phyloP scores from a whole-genome alignment of 2,888 invertebrate genomes.

The Cetonia aurata region DNA sequence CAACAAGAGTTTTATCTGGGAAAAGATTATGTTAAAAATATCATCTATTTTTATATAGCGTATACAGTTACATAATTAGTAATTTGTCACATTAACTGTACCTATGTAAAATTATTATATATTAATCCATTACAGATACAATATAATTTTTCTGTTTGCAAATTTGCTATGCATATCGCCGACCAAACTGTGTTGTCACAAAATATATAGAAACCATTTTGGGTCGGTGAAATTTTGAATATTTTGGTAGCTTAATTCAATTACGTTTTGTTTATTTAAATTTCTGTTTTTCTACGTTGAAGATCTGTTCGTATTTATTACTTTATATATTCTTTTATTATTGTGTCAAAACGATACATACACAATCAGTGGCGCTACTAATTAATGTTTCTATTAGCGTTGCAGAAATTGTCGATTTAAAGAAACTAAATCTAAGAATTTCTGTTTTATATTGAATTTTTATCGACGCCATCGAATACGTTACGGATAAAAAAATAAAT shows the following conservation, averaged over 20 bases:
- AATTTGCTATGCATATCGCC: conserved; percentile 47
- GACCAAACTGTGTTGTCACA: conserved; percentile 46
- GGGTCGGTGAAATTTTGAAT: conserved; percentile 51
- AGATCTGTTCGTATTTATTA: conserved; percentile 37
- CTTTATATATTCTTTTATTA: conserved; percentile 36
- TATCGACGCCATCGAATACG: too few relatives aligned
- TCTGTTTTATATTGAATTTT: too few relatives aligned
- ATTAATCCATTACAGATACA: conserved; percentile 39
- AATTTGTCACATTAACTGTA: conserved; percentile 44
- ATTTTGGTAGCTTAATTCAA: conserved; percentile 49
- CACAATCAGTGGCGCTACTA: not conserved
- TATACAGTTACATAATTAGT: conserved; percentile 40
- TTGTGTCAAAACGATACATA: conserved; percentile 5
- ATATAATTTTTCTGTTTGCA: conserved; percentile 46
- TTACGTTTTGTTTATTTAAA: conserved; percentile 51
- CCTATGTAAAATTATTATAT: conserved; percentile 41
- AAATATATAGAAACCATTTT: conserved; percentile 43
- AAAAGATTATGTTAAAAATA: conserved; percentile 33
- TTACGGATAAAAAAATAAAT: too few relatives aligned
- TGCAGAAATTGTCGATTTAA: conserved; percentile 1
- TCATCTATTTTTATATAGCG: conserved; percentile 44
- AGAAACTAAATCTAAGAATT: not conserved
- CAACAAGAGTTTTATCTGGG: conserved; percentile 13
- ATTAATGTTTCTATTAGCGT: conserved; percentile 8
- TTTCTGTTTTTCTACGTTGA: conserved; percentile 15